Evolutionary conservation across 2,113 vertebrate species (phyloP).

Genomic region (Aleadryas rufinucha): DNA sequence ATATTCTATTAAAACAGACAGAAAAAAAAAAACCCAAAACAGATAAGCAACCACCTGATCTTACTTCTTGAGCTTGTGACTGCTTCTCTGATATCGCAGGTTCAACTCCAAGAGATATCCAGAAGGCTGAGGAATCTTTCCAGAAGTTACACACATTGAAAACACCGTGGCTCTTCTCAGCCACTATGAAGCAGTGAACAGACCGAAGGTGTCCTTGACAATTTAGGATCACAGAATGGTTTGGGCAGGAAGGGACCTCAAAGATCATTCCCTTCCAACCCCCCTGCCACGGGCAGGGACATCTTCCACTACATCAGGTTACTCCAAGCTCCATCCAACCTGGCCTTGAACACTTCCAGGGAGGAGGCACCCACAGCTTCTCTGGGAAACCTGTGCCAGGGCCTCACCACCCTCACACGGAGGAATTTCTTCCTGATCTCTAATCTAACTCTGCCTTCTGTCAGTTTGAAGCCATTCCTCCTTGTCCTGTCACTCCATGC

Average conservation of each 20-base stretch:
- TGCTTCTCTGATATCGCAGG: background rate
- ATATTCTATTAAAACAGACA: background rate
- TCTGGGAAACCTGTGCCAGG: background rate
- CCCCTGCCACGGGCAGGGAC: background rate
- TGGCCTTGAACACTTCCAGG: background rate
- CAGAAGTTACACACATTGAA: background rate
- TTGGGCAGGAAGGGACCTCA: background rate
- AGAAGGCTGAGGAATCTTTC: background rate
- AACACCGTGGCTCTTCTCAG: background rate
- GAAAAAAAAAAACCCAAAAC: background rate
- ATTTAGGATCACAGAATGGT: background rate
- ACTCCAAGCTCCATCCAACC: fast-evolving
- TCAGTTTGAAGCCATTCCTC: background rate
- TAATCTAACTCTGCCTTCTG: background rate
- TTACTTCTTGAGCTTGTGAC: background rate
- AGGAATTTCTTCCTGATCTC: background rate
- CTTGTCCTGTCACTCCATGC: background rate
- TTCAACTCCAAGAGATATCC: background rate
- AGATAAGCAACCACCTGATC: background rate
- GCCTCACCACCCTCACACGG: too few species aligned
- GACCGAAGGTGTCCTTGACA: background rate
- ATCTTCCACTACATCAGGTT: background rate
- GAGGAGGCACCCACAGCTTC: background rate
- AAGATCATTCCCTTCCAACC: background rate
- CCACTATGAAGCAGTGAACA: background rate